A percentile compares a stretch with the other conserved stretches of the same genome.
These are phyloP conservation scores for Chaetogeoica ovagalla DNA, from an alignment of 2,888 invertebrate species.

Conservation along the genomic window DNA sequence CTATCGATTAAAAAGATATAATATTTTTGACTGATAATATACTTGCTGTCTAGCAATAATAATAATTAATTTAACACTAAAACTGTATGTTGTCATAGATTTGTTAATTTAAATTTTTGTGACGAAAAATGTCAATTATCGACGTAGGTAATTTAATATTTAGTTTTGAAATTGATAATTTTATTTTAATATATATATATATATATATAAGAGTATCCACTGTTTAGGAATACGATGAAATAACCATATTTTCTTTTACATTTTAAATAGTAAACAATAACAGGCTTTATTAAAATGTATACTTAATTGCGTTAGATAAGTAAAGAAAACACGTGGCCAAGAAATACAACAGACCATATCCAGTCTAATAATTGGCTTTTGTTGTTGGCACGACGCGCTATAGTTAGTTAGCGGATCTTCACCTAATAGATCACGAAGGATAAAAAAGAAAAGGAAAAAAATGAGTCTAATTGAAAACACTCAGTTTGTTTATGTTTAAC, in stretches of 20 bases:
- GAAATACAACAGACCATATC: conserved; percentile 32
- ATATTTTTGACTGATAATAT: too few species aligned
- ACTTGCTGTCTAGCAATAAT: too few species aligned
- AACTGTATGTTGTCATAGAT: too few species aligned
- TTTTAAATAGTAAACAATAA: not conserved
- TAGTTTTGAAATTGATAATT: not conserved
- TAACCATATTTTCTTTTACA: not conserved
- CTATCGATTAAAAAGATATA: too few species aligned
- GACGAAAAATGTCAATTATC: too few species aligned
- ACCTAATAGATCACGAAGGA: conserved; percentile 34
- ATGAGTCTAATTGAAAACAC: conserved; percentile 49
- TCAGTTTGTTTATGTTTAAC: conserved; percentile 31
- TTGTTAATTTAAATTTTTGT: too few species aligned
- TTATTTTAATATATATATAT: not conserved
- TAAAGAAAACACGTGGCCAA: conserved; percentile 33
- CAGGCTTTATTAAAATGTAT: not conserved
- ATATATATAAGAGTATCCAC: too few species aligned
- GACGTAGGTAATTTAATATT: too few species aligned
- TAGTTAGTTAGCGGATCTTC: conserved; percentile 32
- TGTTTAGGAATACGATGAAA: not conserved
- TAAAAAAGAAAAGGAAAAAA: conserved; percentile 39
- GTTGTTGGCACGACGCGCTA: conserved; percentile 32
- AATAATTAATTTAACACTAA: too few species aligned
- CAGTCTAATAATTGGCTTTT: conserved; percentile 37
- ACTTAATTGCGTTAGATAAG: conserved; percentile 9